Evolutionary conservation across 1,140 invertebrate species (phyloP), one percentile per base, ranked within the genome.

Genomic region (Triops longicaudatus): DNA sequence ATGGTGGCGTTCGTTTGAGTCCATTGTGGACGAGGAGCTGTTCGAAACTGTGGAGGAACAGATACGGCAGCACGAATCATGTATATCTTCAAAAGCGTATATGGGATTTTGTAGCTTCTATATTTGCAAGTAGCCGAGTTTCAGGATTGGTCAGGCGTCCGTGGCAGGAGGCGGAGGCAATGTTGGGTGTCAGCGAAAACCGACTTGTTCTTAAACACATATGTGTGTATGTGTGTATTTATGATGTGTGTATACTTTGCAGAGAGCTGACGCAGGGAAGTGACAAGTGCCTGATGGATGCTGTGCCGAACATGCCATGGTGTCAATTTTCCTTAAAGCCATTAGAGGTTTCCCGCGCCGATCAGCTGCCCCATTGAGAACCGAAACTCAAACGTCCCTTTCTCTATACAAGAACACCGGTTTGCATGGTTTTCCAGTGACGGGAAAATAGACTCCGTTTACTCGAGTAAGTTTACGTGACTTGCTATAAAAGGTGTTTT

Each of bases 281-380:
- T 63, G 50, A 63, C 50, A 63, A 63, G 50, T 63, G 50, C 50
- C 50, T 63, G 50, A 63, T 63, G 50, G 50, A 63, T 63, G 50
- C 50, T 63, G 50, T 63, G 14, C 50, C 50, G 50, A 63, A 63
- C 50, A 63, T 9, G 50, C 17, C n/a, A 63, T 63, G 50, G 50
- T 63, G 50, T 63, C 50, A 63, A 22, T 63, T 63, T 63, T 22
- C 50, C 50, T 22, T 14, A 17, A 63, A 63, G 50, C 50, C 50
- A 63, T 63, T 63, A 63, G 50, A 22, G 50, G 14, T 63, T 63
- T 63, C 50, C 22, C 50, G 50, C 50, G 14, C 50, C 50, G 50
- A 63, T 63, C 50, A 63, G 50, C 50, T 63, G 50, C 17, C 50
- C 14, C 50, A 63, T 63, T 63, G 50, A 37, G 31, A 7, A 4